Conservation (phyloP, 2,113 vertebrate species). For the Gymnobelideus leadbeateri region DNA sequence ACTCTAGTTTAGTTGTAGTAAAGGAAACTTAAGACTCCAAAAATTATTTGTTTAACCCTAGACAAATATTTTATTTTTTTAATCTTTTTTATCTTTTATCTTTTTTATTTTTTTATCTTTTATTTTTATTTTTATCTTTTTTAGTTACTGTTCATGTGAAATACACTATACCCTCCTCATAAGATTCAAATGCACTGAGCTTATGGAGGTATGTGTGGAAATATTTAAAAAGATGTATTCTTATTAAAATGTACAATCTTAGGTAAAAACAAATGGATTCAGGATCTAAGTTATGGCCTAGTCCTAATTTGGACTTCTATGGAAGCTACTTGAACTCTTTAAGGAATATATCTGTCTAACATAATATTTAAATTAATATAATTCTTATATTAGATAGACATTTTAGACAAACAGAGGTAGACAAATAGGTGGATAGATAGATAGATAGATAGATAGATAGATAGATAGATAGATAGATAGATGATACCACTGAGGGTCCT, state of each 20-base stretch:
- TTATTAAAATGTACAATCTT: neutral
- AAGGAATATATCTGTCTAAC: neutral
- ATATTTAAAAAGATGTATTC: neutral
- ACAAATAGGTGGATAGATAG: neutral
- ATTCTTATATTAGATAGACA: neutral
- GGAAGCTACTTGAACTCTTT: neutral
- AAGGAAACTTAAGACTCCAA: slow-evolving; percentile 6
- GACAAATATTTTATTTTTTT: neutral
- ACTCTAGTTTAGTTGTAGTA: neutral
- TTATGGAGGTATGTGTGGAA: neutral
- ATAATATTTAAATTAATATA: neutral
- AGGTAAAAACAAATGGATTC: no score
- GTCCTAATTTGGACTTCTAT: neutral
- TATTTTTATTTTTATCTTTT: neutral
- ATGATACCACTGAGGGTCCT: neutral
- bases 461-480: neutral
- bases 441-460: neutral
- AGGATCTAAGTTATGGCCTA: neutral
- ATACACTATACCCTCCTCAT: neutral
- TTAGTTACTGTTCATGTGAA: neutral
- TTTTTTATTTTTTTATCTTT: no score
- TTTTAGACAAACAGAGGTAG: neutral
- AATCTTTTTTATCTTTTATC: no score
- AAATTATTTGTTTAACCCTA: rapidly evolving
- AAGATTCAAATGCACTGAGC: neutral